Base-by-base conservation (phyloP, 1,140 invertebrate genomes). In the Tetraneura akinire region DNA sequence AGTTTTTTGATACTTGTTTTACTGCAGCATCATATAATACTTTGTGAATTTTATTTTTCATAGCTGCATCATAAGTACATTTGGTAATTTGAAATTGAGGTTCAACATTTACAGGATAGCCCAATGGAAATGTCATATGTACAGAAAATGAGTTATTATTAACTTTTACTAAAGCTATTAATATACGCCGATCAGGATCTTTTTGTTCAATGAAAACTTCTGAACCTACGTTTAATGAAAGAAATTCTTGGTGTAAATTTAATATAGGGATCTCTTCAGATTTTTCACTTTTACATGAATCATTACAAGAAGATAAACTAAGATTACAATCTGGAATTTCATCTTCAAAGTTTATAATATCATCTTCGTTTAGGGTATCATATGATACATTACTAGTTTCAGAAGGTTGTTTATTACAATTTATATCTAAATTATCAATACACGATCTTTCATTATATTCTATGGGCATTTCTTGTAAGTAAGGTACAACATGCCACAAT, bases 401-500 rank as follows among this genome's bases (percentile, higher is more conserved):
- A 49, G 78, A 80, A 6, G 26, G 26, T 29, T 51, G 62, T 3
- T 45, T 26, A 23, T 37, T 70, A 23, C 21, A 45, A 53, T 51
- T 42, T 21, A 21, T 53, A 21, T 80, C 62, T 26, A 37, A 68
- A 80, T 66, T 32, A 29, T 81, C 53, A 18, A 18, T 47, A 47
- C 9, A 16, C 1, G 29, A n/a, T 37, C 16, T 74, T 32, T 81
- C 49, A 66, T 64, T 37, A 49, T 18, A 45, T n/a, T 81, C 84
- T 11, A 85, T 85, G 82, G 85, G 87, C 74, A 90, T 88, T 84
- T 94, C 94, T 82, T 94, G 90, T 74, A 97, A 87, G 82, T 91
- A 91, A 37, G 91, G 89, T 85, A 96, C 93, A 83, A 98, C 93
- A 84, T 91, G 91, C 92, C 96, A 98, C 21, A 98, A 91, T 76